Percentiles rank a stretch among this genome's conserved stretches.
Evolutionary conservation across 2,113 vertebrate genomes (phyloP).

Genomic region (Scortum barcoo): DNA sequence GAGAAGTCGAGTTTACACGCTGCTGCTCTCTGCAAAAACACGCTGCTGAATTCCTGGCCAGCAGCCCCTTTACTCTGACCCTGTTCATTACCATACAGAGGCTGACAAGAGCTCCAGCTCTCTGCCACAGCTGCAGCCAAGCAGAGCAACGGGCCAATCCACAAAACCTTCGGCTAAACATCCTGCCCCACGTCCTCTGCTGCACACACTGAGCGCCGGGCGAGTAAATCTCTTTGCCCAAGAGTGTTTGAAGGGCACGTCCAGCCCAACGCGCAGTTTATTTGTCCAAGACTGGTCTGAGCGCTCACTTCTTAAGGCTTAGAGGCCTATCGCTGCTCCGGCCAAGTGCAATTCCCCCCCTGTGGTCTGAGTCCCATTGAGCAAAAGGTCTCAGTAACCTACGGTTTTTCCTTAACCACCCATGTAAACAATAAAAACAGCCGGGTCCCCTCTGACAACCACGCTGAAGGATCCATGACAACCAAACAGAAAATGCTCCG

Average conservation of each 20-base stretch:
- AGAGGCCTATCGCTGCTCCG: slow-evolving; percentile 40
- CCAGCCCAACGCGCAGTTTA: slow-evolving; percentile 45
- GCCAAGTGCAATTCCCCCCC: slow-evolving; percentile 54
- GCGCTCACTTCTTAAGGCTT: slow-evolving; percentile 38
- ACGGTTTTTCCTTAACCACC: slow-evolving; percentile 56
- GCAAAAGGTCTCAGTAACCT: slow-evolving; percentile 38
- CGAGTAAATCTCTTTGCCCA: slow-evolving; percentile 47
- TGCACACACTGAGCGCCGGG: slow-evolving; percentile 45
- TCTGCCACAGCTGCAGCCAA: slow-evolving; percentile 63
- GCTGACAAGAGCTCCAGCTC: slow-evolving; percentile 50
- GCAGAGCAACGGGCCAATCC: slow-evolving; percentile 49
- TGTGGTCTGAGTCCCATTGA: slow-evolving; percentile 29
- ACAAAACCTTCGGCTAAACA: slow-evolving; percentile 63
- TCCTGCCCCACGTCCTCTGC: slow-evolving; percentile 50
- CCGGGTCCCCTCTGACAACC: slow-evolving; percentile 47
- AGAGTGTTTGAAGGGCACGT: slow-evolving; percentile 61
- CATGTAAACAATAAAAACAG: slow-evolving; percentile 68
- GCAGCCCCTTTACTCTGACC: slow-evolving; percentile 56
- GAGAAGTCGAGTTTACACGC: slow-evolving; percentile 30
- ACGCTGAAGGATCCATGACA: slow-evolving; percentile 68
- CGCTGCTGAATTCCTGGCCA: slow-evolving; percentile 60
- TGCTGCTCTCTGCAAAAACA: slow-evolving; percentile 56
- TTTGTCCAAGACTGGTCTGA: slow-evolving; percentile 58
- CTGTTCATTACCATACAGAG: slow-evolving; percentile 62
- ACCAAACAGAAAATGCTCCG: slow-evolving; percentile 66